Base-by-base conservation (phyloP, 1,140 invertebrate genomes). In the Neotoxoptera formosana region DNA sequence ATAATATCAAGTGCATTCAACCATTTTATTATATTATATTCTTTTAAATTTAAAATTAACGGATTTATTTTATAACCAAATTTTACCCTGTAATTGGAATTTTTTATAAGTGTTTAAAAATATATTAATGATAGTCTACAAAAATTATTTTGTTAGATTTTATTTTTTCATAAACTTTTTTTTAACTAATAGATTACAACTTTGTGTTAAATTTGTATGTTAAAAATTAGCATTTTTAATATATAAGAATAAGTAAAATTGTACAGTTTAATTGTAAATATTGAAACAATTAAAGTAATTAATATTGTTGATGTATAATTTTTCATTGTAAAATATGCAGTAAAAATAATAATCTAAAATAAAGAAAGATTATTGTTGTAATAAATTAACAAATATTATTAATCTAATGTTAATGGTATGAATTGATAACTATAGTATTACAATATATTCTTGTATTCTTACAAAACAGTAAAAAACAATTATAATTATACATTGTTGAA, bases 171-270 rank as follows among this genome's bases (percentile, higher is more conserved):
- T 81, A 6, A 45, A 36, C 20, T 36, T 91, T 81, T 41, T 91
- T 83, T 56, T 30, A 91, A 83, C 45, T 91, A 91, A 91, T 83
- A 83, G 48, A 83, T 91, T 48, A 91, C 23, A 36, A 91, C 34
- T 47, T 91, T 91, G 41, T 48, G 45, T 91, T 81, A 45, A 47
- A 81, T 91, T 47, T 91, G 41, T 36, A 83, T 48, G 67, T 91
- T 91, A 91, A 83, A 91, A 81, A 91, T 91, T 81, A 91, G 90
- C 47, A 90, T 90, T 90, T 90, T 81, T 67, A 67, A 67, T 67
- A 60, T 91, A 11, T 91, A 47, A 91, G 30, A 36, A 83, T 83
- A 91, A 81, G 48, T 60, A 8, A 30, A 56, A 60, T 60, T 90
- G 88, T 90, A 90, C 34, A 90, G 21, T 67, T 56, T 90, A 20